Evolutionary conservation across 1,140 invertebrate genomes (phyloP), one percentile per base, ranked within the genome.

Genomic region (Aphaenogaster rudis): DNA sequence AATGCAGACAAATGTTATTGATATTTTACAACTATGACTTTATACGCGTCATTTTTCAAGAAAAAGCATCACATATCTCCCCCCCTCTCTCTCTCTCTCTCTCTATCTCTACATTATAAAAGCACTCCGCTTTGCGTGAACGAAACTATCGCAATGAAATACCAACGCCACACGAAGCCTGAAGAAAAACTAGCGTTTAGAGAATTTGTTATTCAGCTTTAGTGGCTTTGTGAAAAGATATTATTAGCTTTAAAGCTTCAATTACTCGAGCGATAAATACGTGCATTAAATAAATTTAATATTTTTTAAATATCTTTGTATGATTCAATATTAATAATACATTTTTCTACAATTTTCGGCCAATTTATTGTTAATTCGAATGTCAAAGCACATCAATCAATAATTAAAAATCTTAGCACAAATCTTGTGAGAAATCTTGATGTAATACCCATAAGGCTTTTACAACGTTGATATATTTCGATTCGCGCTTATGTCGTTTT

Each of bases 121-220:
- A 78, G 42, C 42, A 78, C 42, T 77, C 39, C 5, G 5, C 6
- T 76, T 39, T 59, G 72, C 13, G 15, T 6, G 21, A 78, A 63
- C 15, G 7, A 78, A 48, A 61, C 57, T 78, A 39, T 72, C 15
- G 13, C 50, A 72, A 36, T 72, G 17, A 72, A 13, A 36, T 36
- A 52, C 13, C 11, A 28, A 71, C 8, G 6, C 5, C 15, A 28
- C 28, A 17, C 4, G 33, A 8, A 54, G 8, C 15, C 3, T 9
- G 1, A 33, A 9, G 50, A 72, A 72, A 72, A n/a, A 72, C 28
- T 39, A 17, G 17, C 36, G 7, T 52, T 21, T 39, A 17, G 28
- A 4, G 1, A n/a, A 52, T 17, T 72, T 72, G 54, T 39, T 39
- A 28, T 45, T 28, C 28, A 52, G 8, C 15, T 72, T n/a, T 28